Conservation (phyloP, 2,113 vertebrate species). For the Spheniscus mendiculus region DNA sequence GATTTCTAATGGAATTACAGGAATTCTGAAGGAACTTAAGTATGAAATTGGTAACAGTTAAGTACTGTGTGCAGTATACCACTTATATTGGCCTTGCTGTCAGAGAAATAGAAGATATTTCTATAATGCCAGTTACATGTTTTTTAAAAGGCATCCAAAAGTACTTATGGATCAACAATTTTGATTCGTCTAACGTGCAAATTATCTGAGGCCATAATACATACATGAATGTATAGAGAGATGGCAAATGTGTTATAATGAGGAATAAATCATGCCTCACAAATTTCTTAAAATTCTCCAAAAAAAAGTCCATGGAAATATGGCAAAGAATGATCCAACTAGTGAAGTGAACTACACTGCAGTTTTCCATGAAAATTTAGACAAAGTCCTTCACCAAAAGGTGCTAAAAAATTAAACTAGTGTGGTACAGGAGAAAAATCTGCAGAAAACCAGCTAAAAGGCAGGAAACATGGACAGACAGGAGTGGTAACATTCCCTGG, state of each 20-base stretch:
- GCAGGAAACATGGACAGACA: background rate
- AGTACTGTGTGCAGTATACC: background rate
- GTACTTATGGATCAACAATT: background rate
- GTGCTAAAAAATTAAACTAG: background rate
- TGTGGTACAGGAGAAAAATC: background rate
- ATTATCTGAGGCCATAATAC: background rate
- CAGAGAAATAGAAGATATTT: background rate
- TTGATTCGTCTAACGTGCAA: background rate
- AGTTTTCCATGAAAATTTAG: background rate
- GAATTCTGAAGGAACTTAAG: background rate
- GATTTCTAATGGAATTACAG: background rate
- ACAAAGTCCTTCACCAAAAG: background rate
- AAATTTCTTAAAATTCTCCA: background rate
- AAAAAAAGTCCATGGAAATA: background rate
- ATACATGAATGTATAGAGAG: background rate
- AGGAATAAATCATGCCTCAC: background rate
- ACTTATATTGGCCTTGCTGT: background rate
- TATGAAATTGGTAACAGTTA: background rate
- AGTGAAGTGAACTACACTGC: background rate
- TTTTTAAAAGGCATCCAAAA: background rate
- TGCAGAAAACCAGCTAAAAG: background rate
- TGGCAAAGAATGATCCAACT: background rate
- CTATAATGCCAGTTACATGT: background rate
- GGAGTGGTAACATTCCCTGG: background rate
- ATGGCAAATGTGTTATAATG: background rate